phyloP scores from a whole-genome alignment of 2,113 vertebrate genomes.

The Anarhynchus alexandrinus region DNA sequence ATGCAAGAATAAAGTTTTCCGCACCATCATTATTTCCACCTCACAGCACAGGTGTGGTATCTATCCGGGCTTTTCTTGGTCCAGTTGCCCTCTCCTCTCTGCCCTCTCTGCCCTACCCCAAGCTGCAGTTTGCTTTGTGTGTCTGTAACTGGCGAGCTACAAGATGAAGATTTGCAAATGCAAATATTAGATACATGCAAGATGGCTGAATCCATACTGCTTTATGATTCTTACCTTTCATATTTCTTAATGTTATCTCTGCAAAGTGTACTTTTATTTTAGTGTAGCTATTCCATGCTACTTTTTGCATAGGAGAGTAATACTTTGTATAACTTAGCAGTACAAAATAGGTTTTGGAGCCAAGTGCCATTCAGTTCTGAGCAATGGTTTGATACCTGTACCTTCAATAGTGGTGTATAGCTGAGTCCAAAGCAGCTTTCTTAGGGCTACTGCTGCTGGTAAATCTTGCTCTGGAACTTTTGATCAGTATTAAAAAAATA shows the following conservation, averaged over 20 bases:
- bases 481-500: background rate
- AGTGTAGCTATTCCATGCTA: background rate
- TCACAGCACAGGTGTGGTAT: conserved; percentile 1
- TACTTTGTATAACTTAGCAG: background rate
- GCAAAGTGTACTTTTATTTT: background rate
- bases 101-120: background rate
- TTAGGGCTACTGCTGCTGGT: background rate
- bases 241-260: background rate
- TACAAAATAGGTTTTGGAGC: background rate
- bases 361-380: background rate
- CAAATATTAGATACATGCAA: background rate
- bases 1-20: conserved; percentile 17
- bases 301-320: background rate
- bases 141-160: background rate
- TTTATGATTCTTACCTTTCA: background rate
- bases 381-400: background rate
- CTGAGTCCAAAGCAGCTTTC: background rate
- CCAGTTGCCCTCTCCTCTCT: background rate
- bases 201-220: background rate
- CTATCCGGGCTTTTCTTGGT: background rate
- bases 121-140: background rate
- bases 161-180: background rate
- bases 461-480: background rate
- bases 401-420: background rate
- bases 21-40: background rate